Conservation (phyloP, 2,113 vertebrate genomes). For the Galeopterus variegatus region DNA sequence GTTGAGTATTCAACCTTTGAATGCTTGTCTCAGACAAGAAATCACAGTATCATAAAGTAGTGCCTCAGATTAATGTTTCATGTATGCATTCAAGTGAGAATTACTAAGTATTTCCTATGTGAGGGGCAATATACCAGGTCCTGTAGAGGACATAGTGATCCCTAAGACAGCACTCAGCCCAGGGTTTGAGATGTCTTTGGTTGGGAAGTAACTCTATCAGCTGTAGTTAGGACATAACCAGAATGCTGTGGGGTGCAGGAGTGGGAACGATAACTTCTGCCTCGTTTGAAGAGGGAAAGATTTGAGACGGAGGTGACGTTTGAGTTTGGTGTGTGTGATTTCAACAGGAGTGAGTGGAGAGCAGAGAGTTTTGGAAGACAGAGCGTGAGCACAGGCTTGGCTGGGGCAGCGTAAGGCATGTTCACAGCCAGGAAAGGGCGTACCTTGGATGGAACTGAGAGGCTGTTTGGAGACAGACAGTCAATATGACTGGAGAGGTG, state of each 20-base stretch:
- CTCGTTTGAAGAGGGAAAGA: neutral
- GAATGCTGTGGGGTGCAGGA: neutral
- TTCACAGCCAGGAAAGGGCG: neutral
- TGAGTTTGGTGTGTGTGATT: neutral
- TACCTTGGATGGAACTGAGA: neutral
- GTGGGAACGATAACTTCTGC: neutral
- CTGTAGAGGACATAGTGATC: neutral
- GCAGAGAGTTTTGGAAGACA: neutral
- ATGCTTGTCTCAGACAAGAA: neutral
- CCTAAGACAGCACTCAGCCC: neutral
- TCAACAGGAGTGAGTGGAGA: neutral
- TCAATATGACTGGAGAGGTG: neutral
- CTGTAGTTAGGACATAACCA: neutral
- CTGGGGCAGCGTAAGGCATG: accelerated
- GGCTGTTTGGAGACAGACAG: neutral
- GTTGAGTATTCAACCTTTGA: neutral
- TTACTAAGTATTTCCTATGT: neutral
- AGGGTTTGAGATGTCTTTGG: neutral
- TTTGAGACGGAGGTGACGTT: neutral
- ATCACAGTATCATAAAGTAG: neutral
- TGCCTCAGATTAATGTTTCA: neutral
- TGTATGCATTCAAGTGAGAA: neutral
- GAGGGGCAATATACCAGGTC: neutral
- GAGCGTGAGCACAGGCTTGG: accelerated
- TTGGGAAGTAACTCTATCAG: neutral